Base-by-base conservation (phyloP, 2,888 invertebrate genomes). In the Tachina lurida region DNA sequence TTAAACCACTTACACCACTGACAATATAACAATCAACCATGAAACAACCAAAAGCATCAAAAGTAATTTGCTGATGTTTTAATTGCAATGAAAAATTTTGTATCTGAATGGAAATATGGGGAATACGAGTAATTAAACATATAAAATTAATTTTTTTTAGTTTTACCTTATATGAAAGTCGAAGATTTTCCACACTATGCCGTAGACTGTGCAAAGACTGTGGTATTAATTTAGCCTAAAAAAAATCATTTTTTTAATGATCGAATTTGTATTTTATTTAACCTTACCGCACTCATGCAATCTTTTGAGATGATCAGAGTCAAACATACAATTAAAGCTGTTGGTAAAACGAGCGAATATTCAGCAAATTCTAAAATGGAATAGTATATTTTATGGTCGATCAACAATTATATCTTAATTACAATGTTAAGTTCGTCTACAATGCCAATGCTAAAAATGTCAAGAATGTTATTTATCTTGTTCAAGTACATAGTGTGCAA, bases 31-130 rank as follows among this genome's bases (percentile, higher is more conserved):
- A 88, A 62, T 88, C 88, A 13, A 88, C 56, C 41, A 81, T 73
- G 52, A 88, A 88, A 49, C 88, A 87, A n/a, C 88, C 88, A 60
- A 70, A 84, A 41, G 86, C 89, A 74, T 89, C 88, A 15, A 89
- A 87, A 81, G 87, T 82, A 39, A 89, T 89, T 73, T 87, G 84
- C 52, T 89, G 89, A 83, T 89, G 89, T 15, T 86, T 62, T 60
- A 89, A 58, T 87, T 89, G 89, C 54, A 90, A 67, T 10, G 89
- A 88, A 67, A 89, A 89, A 68, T 88, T 88, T 82, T 89, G 88
- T 81, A 89, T 87, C 89, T 90, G 47, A 45, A 74, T 43, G 39
- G 47, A 71, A 45, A 19, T 10, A 31, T 10, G 15, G 56, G 19
- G 17, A 22, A 58, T 4, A 45, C 13, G 10, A n/a, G 2, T 13